Evolutionary conservation across 1,140 invertebrate genomes (phyloP).

Genomic region (Heterodera schachtii): DNA sequence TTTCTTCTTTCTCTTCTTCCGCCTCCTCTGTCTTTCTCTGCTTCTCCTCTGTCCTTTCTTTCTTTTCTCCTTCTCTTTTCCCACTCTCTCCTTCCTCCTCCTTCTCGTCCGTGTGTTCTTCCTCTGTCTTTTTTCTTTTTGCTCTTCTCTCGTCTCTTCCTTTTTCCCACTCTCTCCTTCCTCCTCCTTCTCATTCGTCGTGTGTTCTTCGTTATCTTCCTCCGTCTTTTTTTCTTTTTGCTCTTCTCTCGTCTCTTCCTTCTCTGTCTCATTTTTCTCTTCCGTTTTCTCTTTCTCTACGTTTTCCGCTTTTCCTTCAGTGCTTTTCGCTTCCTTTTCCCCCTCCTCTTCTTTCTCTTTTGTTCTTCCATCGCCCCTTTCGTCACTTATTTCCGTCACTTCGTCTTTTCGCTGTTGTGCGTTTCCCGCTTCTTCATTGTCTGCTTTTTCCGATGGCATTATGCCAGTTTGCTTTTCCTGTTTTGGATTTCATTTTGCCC

Average conservation of each 20-base stretch:
- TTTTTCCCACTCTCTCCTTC: background rate
- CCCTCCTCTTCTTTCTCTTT: background rate
- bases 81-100: background rate
- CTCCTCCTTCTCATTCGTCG: background rate
- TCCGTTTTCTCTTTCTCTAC: background rate
- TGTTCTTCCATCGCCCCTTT: background rate
- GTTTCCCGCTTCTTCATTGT: background rate
- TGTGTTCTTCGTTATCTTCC: background rate
- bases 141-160: background rate
- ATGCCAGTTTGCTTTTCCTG: background rate
- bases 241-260: background rate
- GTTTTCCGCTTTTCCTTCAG: background rate
- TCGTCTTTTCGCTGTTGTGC: background rate
- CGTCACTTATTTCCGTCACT: background rate
- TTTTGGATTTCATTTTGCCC: too few relatives aligned
- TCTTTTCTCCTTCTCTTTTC: background rate
- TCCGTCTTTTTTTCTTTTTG: background rate
- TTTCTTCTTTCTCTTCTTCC: background rate
- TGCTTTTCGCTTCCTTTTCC: background rate
- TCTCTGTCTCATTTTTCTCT: background rate
- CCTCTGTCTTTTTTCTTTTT: background rate
- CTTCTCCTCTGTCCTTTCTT: background rate
- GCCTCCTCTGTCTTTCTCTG: background rate
- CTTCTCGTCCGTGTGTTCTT: background rate
- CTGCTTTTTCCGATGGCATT: background rate